Base-by-base conservation (phyloP, 2,113 vertebrate genomes). In the Neomonachus schauinslandi region DNA sequence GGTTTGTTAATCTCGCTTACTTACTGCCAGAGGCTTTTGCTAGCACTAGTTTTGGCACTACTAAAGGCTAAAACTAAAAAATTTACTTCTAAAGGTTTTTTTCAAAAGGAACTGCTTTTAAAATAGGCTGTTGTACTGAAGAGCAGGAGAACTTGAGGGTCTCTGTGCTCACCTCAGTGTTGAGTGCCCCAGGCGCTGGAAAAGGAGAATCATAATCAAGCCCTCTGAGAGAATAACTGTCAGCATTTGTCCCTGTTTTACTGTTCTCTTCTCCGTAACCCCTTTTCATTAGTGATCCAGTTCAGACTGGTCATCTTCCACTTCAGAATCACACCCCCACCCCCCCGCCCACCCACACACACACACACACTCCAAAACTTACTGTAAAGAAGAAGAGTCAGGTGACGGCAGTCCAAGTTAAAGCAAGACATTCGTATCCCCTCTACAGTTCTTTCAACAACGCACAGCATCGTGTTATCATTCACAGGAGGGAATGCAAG, bases 261-360 rank as follows among this genome's bases (percentile, higher is more conserved):
- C n/a, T 97, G 57, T 57, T 89, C 91, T 89, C 96, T 61, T 93
- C 74, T 76, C 81, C 87, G 87, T 74, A 96, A 69, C 0, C 74
- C 63, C 14, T 74, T 83, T 95, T 93, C 96, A 96, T 21, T 51
- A n/a, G n/a, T 14, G 26, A 42, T 33, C 2, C 11, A 77, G 39
- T 26, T 39, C 11, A 72, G 26, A 72, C 26, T 36, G n/a, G 15
- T 5, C 26, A 26, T 94, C 57, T 86, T 42, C 36, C 5, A 42
- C 26, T 89, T 77, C 39, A 80, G 81, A 53, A 91, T 39, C 2
- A 4, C 31, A 55, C 46, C 65, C n/a, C n/a, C n/a, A n/a, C n/a
- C n/a, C n/a, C n/a, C n/a, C n/a, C n/a, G 33, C 4, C 18, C 28
- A 39, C 26, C 63, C 39, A 39, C 22, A 15, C 24, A 9, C 49